A percentile compares a stretch with the other conserved stretches of the same genome.
phyloP scores from a whole-genome alignment of 2,113 vertebrate genomes.

The Centropus bengalensis region DNA sequence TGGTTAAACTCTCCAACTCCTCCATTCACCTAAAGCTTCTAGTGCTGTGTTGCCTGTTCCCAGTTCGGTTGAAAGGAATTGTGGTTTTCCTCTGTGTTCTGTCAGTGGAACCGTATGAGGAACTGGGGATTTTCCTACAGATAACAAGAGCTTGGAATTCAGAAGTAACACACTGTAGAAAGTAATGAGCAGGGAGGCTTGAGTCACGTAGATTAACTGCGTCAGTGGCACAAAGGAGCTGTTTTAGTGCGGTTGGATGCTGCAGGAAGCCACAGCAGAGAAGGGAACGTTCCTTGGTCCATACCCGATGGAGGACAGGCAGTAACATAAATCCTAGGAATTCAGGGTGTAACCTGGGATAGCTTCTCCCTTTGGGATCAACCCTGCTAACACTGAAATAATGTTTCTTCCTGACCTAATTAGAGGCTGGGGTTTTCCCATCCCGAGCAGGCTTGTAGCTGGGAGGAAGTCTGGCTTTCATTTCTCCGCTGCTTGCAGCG shows the following conservation, averaged over 20 bases:
- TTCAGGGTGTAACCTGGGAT: slow-evolving; percentile 49
- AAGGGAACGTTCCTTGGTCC: background rate
- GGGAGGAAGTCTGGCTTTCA: slow-evolving; percentile 69
- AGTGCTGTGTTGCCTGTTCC: background rate
- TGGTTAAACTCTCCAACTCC: background rate
- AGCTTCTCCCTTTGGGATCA: slow-evolving; percentile 64
- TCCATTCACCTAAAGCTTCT: background rate
- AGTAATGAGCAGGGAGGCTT: background rate
- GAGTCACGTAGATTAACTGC: background rate
- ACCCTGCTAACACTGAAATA: slow-evolving; percentile 66
- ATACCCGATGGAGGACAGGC: accelerated
- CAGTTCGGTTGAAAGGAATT: background rate
- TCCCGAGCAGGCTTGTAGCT: slow-evolving; percentile 8
- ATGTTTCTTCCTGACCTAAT: slow-evolving; percentile 63
- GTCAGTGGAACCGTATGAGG: background rate
- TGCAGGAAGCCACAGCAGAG: background rate
- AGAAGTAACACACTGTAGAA: background rate
- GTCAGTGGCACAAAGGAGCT: background rate
- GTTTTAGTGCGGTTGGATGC: background rate
- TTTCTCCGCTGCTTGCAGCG: slow-evolving; percentile 55
- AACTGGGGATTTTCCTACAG: background rate
- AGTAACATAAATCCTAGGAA: slow-evolving; percentile 30
- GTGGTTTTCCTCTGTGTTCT: background rate
- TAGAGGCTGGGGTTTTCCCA: slow-evolving; percentile 68
- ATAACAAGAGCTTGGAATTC: background rate